These are phyloP conservation scores for Gopherus flavomarginatus DNA, from an alignment of 2,113 vertebrate species.

Conservation along the genomic window DNA sequence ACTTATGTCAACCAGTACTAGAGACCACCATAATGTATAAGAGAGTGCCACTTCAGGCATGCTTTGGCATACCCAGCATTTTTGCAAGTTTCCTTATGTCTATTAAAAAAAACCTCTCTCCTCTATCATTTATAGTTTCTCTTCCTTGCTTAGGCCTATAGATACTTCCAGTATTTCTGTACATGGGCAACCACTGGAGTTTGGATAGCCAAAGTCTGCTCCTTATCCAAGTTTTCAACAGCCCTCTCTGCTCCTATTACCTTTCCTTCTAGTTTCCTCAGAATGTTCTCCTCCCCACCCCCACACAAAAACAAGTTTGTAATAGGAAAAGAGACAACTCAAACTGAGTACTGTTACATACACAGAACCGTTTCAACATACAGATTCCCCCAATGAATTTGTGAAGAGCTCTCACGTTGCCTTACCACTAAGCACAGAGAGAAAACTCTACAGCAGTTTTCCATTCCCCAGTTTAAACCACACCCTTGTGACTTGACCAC, in stretches of 20 bases:
- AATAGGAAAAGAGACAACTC: neutral
- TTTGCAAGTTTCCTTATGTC: neutral
- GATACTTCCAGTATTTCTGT: neutral
- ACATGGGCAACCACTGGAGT: neutral
- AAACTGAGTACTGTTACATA: neutral
- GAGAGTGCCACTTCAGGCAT: neutral
- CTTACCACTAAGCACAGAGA: neutral
- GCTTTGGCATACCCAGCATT: neutral
- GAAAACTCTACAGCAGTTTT: neutral
- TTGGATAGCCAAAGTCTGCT: neutral
- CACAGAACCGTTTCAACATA: neutral
- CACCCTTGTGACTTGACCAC: neutral
- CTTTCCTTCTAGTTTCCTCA: neutral
- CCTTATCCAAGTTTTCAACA: neutral
- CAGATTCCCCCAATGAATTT: neutral
- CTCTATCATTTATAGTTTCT: neutral
- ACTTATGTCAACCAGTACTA: neutral
- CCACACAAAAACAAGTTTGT: neutral
- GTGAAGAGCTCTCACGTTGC: neutral
- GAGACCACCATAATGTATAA: neutral
- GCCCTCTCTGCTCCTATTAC: neutral
- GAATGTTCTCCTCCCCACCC: neutral
- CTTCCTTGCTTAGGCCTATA: neutral
- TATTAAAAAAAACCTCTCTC: neutral
- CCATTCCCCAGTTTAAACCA: neutral